Evolutionary conservation across 1,140 invertebrate genomes (phyloP), one percentile per base, ranked within the genome.

Genomic region (Drosophila kurseongensis): DNA sequence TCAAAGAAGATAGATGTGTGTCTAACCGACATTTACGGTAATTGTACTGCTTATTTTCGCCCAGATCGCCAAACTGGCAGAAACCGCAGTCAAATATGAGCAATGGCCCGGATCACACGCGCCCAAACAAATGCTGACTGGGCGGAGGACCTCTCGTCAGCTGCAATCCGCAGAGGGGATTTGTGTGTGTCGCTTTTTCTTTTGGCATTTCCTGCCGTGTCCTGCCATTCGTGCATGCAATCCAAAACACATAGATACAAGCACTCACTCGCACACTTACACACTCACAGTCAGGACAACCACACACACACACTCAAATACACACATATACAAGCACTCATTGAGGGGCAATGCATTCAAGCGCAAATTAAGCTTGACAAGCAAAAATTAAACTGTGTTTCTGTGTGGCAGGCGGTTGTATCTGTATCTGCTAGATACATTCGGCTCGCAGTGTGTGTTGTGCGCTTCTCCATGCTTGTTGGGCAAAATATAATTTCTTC

Each of bases 291-390:
- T 12, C 56, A 51, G 48, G 29, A 63, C 63, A 55, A 44, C 41
- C 27, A 48, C 48, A 12, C 60, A 58, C 51, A 45, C 55, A 47
- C 35, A 32, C 29, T 7, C 29, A 32, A 32, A 7, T n/a, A n/a
- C 29, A 32, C 7, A 8, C 29, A 32, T 8, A 32, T 32, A 32
- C 29, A 27, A 58, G 35, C 76, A 69, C 67, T 65, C 66, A 67
- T 68, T 63, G 62, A 69, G 50, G 65, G 62, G 75, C 75, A 88
- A 88, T 89, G 83, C 84, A 89, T 80, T 84, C 68, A 89, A 90
- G 84, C 85, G 84, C 85, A 90, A 89, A 89, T 89, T 84, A 89
- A 89, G 84, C 84, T 84, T 89, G 84, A 90, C 84, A 89, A 89
- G 84, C 84, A 89, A 89, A 89, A 89, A 89, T 89, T 89, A 88